These are phyloP conservation scores for Adrianichthys oophorus DNA, from an alignment of 2,797 vertebrate genomes.

Conservation along the genomic window DNA sequence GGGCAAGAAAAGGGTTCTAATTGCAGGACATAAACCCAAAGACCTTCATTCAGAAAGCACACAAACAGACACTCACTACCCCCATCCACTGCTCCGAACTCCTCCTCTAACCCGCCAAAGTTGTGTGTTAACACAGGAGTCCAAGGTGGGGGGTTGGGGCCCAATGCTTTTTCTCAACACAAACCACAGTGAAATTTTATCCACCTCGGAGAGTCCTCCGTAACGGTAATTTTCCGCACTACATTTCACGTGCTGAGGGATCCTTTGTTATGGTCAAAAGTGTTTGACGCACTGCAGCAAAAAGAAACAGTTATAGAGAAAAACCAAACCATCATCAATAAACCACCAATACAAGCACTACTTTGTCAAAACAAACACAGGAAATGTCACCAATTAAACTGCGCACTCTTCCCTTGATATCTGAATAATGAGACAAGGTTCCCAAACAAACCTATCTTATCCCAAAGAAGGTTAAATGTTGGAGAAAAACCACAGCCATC, in stretches of 20 bases:
- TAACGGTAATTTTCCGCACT: conserved; percentile 27
- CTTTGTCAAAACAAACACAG: too few relatives aligned
- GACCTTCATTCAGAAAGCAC: conserved; percentile 14
- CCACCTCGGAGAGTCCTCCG: conserved; percentile 15
- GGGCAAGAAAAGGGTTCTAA: conserved; percentile 28
- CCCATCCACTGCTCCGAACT: conserved; percentile 30
- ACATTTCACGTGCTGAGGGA: not conserved
- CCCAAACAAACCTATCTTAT: too few relatives aligned
- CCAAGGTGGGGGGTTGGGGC: conserved; percentile 35
- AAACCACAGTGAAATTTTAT: conserved; percentile 33
- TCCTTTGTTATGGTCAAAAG: not conserved
- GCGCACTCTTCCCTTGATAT: too few relatives aligned
- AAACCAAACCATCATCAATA: not conserved
- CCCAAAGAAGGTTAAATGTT: too few relatives aligned
- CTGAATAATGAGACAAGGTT: too few relatives aligned
- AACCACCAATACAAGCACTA: too few relatives aligned
- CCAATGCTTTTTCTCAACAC: conserved; percentile 3
- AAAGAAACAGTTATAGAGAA: not conserved
- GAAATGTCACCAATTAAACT: too few relatives aligned
- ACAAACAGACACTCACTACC: conserved; percentile 18
- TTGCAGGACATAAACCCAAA: conserved; percentile 41
- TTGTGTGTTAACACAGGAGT: conserved; percentile 24
- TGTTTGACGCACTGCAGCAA: not conserved
- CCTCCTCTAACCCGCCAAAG: conserved; percentile 36
- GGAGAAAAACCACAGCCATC: too few relatives aligned